These are phyloP conservation scores for Harpagoxenus sublaevis DNA, from an alignment of 2,888 invertebrate genomes.

Conservation along the genomic window DNA sequence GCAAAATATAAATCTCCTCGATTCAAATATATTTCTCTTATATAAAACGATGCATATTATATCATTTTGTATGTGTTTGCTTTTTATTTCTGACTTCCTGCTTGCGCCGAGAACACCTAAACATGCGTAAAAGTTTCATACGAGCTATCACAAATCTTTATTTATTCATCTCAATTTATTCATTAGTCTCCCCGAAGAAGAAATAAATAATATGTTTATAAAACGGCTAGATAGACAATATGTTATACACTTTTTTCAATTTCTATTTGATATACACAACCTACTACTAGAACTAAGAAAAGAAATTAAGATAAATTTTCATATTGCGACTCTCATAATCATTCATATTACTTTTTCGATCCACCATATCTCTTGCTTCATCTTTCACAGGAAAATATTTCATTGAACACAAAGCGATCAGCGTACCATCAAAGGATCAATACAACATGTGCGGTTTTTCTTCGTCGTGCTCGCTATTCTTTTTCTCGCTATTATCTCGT, in stretches of 20 bases:
- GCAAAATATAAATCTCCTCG: neutral
- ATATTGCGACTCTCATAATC: neutral
- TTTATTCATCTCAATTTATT: neutral
- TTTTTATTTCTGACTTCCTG: neutral
- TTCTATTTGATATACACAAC: neutral
- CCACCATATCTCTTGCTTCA: neutral
- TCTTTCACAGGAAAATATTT: neutral
- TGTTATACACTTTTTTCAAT: neutral
- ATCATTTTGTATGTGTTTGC: neutral
- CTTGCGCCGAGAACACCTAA: neutral
- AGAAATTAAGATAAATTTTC: neutral
- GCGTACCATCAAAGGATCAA: constrained; percentile 7
- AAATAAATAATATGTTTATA: neutral
- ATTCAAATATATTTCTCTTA: neutral
- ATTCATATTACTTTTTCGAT: neutral
- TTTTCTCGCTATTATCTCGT: constrained; percentile 4
- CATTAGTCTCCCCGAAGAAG: neutral
- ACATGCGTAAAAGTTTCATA: neutral
- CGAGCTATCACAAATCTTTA: neutral
- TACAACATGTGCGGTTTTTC: neutral
- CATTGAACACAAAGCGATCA: neutral
- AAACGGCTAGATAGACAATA: neutral
- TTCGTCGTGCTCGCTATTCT: neutral
- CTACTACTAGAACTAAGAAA: neutral
- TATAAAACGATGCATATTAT: neutral